Percentiles rank a stretch among this genome's conserved stretches.
Conservation (phyloP, 2,797 vertebrate species). For the Pangasius krempfi region DNA sequence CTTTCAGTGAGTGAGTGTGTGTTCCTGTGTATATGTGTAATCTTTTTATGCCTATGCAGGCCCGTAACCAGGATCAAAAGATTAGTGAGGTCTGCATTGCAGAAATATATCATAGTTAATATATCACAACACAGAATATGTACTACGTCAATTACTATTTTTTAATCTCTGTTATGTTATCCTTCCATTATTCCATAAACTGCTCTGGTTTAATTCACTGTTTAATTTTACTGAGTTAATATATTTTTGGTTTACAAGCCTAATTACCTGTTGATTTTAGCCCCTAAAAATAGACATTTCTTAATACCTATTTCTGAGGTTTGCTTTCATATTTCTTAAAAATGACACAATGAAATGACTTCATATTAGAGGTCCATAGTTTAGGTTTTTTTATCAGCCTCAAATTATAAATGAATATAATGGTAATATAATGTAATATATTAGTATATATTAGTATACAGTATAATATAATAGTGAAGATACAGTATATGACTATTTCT, state of each 20-base stretch:
- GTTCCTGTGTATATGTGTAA: not conserved
- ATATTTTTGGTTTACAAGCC: not conserved
- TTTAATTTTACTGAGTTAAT: not conserved
- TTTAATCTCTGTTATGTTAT: not conserved
- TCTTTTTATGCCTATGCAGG: not conserved
- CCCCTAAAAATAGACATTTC: not conserved
- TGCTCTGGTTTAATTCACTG: not conserved
- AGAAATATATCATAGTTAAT: not conserved
- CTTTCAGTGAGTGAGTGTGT: not conserved
- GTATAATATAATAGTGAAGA: not conserved
- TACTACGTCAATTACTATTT: not conserved
- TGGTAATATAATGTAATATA: too few species aligned
- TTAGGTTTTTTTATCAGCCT: not conserved
- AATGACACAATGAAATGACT: not conserved
- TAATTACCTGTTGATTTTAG: not conserved
- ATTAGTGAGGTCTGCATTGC: not conserved
- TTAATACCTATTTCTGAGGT: not conserved
- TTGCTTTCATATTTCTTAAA: not conserved
- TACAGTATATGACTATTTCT: not conserved
- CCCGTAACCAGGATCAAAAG: not conserved
- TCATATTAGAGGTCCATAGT: not conserved
- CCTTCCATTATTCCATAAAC: not conserved
- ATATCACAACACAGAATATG: not conserved
- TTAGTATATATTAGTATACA: not conserved
- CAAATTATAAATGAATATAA: not conserved